Percentiles rank a stretch among this genome's conserved stretches.
phyloP scores from a whole-genome alignment of 2,888 invertebrate genomes.

The Oligia latruncula region DNA sequence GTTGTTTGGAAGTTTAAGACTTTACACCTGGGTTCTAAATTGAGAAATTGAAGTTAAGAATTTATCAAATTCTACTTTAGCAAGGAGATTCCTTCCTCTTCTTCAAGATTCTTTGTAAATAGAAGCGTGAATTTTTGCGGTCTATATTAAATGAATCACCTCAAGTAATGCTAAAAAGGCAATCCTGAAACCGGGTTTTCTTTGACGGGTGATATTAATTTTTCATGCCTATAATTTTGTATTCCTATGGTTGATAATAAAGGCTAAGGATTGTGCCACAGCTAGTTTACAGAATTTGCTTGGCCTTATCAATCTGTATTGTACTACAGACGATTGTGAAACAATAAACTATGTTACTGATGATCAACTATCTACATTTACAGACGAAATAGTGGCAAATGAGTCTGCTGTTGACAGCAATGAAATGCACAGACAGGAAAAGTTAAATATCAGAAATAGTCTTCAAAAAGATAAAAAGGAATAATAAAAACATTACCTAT shows the following conservation, averaged over 20 bases:
- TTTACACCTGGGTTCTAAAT: background rate
- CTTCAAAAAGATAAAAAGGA: background rate
- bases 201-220: slow-evolving; percentile 12
- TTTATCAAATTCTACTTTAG: background rate
- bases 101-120: background rate
- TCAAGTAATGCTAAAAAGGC: background rate
- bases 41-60: background rate
- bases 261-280: slow-evolving; percentile 73
- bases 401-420: slow-evolving; percentile 26
- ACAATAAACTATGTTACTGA: slow-evolving; percentile 15
- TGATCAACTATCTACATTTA: slow-evolving; percentile 26
- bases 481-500: no score
- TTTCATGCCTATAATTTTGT: slow-evolving; percentile 6
- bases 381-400: slow-evolving; percentile 15
- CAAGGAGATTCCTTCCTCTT: background rate
- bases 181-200: background rate
- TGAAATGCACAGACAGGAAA: background rate
- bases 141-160: background rate
- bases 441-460: background rate
- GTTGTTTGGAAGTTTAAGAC: background rate
- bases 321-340: slow-evolving; percentile 21
- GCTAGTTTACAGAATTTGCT: slow-evolving; percentile 70
- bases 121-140: background rate
- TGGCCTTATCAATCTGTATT: slow-evolving; percentile 64
- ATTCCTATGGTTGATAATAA: slow-evolving; percentile 57